Base-by-base conservation (phyloP, 2,113 vertebrate species). In the Entelurus aequoreus region DNA sequence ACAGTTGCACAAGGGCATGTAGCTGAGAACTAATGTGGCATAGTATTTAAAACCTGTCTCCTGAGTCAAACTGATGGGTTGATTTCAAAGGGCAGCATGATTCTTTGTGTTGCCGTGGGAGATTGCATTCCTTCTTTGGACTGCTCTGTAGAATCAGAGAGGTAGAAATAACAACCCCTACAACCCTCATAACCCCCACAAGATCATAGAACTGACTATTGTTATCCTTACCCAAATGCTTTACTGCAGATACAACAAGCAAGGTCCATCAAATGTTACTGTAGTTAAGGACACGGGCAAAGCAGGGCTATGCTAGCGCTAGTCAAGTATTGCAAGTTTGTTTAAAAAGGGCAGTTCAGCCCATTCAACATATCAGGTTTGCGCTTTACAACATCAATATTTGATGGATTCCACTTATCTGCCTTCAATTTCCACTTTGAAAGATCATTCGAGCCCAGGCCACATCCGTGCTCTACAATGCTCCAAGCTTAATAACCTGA, bases 401-500 rank as follows among this genome's bases (percentile, higher is more conserved):
- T 81, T 76, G 85, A 86, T 78, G 84, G 76, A 84, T 82, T 79
- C 83, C 80, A 90, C 84, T 91, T 89, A 89, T 89, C 89, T 88
- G 87, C 83, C 80, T 80, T 85, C 74, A 85, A 78, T 83, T 88
- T 85, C 87, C 87, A 85, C 85, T 89, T 89, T 86, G 85, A 88
- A 80, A 85, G 77, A 87, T 80, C 87, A 88, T 67, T 85, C 80
- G 80, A 83, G 82, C 82, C 83, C 83, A 77, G 84, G 88, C 82
- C 85, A 88, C 86, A 83, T 86, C 87, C 78, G 76, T 82, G 83
- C 82, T 78, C 86, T 89, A 90, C 79, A 88, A 89, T 84, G 72
- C 68, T 77, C 86, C 89, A 86, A 86, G 87, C 82, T 88, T 86
- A 87, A 90, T 79, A 83, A 90, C 89, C 89, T 90, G 89, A 88